Evolutionary conservation across 2,113 vertebrate species (phyloP).

Genomic region (Oryzias celebensis): DNA sequence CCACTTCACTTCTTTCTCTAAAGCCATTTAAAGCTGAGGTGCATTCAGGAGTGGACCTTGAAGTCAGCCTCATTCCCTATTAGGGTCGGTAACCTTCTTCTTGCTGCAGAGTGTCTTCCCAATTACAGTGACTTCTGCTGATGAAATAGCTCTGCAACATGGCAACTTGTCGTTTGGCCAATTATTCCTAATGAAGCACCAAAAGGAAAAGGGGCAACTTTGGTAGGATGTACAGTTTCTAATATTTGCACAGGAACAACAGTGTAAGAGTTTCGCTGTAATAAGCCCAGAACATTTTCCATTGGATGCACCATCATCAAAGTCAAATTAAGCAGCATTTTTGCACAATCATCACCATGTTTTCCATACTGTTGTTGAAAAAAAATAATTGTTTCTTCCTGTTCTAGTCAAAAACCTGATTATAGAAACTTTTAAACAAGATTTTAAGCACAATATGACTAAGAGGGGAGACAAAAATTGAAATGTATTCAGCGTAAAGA

Average conservation of each 20-base stretch:
- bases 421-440: too few relatives aligned
- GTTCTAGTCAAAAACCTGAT: too few relatives aligned
- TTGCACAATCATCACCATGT: too few relatives aligned
- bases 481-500: too few relatives aligned
- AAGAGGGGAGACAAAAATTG: too few relatives aligned
- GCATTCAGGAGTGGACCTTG: conserved; percentile 50
- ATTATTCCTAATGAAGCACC: conserved; percentile 70
- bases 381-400: too few relatives aligned
- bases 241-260: conserved; percentile 46
- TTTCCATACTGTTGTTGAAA: too few relatives aligned
- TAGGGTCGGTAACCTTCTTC: conserved; percentile 64
- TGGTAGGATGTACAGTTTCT: conserved; percentile 48
- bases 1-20: conserved; percentile 23
- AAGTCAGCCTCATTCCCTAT: conserved; percentile 62
- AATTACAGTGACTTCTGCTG: conserved; percentile 68
- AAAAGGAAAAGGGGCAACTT: conserved; percentile 45
- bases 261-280: conserved; percentile 44
- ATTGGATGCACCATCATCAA: too few relatives aligned
- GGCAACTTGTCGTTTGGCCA: conserved; percentile 71
- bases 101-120: conserved; percentile 49
- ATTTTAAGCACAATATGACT: too few relatives aligned
- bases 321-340: too few relatives aligned
- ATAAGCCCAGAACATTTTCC: conserved; percentile 10
- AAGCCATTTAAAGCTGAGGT: conserved; percentile 53
- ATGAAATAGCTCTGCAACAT: conserved; percentile 72